Evolutionary conservation across 2,113 vertebrate species (phyloP), one percentile per base, ranked within the genome.

Genomic region (Myocastor coypus): DNA sequence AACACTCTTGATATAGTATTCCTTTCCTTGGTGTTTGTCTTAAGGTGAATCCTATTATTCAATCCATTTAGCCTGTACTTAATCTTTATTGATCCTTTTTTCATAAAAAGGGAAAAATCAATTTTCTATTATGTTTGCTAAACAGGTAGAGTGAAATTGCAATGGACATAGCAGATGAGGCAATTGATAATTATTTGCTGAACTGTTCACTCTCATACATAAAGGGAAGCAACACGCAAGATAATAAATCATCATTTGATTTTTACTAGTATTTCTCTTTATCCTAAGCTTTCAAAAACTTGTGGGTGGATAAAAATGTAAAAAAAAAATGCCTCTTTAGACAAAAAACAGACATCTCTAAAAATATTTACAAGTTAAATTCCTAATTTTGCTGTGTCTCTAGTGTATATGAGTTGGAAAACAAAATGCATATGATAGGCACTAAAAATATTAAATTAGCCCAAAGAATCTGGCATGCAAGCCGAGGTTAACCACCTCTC

Each of bases 41-140:
- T 66, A 7, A 92, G 73, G 95, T 52, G 71, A 73, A 93, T 94
- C 61, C 73, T 12, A 13, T 81, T 83, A 96, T 97, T 95, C 12
- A 14, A 57, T 80, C 84, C 88, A 59, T 95, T 98, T 97, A 97
- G 91, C 82, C 84, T 96, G 11, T 77, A 96, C 90, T 98, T 98
- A 97, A 97, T 97, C 93, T 97, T 94, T 97, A 98, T 98, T 97
- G 97, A 98, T 98, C 89, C 84, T 73, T 66, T 96, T 95, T 91
- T 90, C 86, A 92, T 94, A 96, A 96, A 92, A 42, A 86, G 11
- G 63, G 78, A 97, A 77, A 98, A 97, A 98, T 98, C 98, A 97
- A 98, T 98, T 97, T 98, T 98, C 97, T 96, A 97, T 98, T 98
- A 97, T 95, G n/a, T 96, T 98, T 98, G 97, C 98, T 98, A 98